phyloP scores from a whole-genome alignment of 1,140 invertebrate species.

The Drosophila mauritiana region DNA sequence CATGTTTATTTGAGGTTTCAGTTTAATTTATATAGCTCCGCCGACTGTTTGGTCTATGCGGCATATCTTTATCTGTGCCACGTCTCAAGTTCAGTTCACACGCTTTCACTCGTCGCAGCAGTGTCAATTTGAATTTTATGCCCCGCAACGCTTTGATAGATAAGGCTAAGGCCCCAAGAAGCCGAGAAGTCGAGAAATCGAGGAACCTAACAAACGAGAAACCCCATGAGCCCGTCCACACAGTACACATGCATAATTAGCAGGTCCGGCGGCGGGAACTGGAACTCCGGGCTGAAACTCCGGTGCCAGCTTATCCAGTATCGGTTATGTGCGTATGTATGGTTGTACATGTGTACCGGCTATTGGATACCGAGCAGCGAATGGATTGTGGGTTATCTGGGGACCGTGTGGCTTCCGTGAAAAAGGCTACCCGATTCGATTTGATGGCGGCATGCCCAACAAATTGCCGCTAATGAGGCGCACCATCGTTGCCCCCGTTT shows the following conservation, averaged over 20 bases:
- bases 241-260: slow-evolving; percentile 64
- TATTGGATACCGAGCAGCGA: slow-evolving; percentile 6
- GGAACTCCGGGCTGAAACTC: slow-evolving; percentile 18
- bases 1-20: slow-evolving; percentile 70
- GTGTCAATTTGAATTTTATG: slow-evolving; percentile 72
- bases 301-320: slow-evolving; percentile 26
- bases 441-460: slow-evolving; percentile 67
- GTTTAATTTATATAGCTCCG: slow-evolving; percentile 40
- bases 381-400: slow-evolving; percentile 30
- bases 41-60: slow-evolving; percentile 17
- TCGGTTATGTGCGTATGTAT: not conserved
- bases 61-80: slow-evolving; percentile 38
- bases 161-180: slow-evolving; percentile 27
- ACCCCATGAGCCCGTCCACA: slow-evolving; percentile 29
- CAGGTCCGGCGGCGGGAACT: slow-evolving; percentile 30
- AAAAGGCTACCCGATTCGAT: slow-evolving; percentile 55
- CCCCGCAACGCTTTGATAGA: slow-evolving; percentile 59
- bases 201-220: slow-evolving; percentile 5
- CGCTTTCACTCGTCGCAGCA: slow-evolving; percentile 73
- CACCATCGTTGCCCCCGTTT: slow-evolving; percentile 66
- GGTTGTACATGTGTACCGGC: not conserved
- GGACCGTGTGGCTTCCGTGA: slow-evolving; percentile 53
- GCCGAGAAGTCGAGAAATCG: not conserved
- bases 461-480: slow-evolving; percentile 77
- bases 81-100: slow-evolving; percentile 83